These are phyloP conservation scores for Dicentrarchus labrax DNA, from an alignment of 2,113 vertebrate species.

Conservation along the genomic window DNA sequence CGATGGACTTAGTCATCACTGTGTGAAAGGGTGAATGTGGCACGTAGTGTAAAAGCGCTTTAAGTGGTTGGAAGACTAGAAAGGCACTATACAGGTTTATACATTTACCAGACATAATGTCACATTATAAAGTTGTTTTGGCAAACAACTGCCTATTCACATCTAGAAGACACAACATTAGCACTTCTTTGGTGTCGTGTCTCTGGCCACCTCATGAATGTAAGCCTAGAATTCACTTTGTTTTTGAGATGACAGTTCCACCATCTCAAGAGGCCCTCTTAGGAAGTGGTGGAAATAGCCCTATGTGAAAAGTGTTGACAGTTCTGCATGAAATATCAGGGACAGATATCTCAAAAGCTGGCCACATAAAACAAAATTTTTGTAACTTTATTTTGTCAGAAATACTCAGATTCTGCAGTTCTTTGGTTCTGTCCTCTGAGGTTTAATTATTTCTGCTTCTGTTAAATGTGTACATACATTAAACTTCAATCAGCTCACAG, in stretches of 20 bases:
- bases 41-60: no score
- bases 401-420: neutral
- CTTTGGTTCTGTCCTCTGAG: neutral
- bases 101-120: no score
- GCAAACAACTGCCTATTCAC: no score
- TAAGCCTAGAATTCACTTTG: neutral
- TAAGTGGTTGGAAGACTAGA: no score
- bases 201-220: neutral
- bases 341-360: neutral
- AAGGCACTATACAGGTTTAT: no score
- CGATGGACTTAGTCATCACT: no score
- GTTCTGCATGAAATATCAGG: neutral
- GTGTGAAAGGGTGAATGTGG: no score
- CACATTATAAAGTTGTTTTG: no score
- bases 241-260: neutral
- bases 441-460: constrained; percentile 32
- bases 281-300: neutral
- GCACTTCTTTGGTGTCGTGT: neutral
- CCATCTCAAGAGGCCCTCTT: no score
- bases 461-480: constrained; percentile 31
- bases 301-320: neutral
- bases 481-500: constrained; percentile 29
- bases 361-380: neutral
- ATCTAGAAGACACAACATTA: no score
- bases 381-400: neutral